Conservation (phyloP, 2,797 vertebrate genomes). For the Tinamus major region DNA sequence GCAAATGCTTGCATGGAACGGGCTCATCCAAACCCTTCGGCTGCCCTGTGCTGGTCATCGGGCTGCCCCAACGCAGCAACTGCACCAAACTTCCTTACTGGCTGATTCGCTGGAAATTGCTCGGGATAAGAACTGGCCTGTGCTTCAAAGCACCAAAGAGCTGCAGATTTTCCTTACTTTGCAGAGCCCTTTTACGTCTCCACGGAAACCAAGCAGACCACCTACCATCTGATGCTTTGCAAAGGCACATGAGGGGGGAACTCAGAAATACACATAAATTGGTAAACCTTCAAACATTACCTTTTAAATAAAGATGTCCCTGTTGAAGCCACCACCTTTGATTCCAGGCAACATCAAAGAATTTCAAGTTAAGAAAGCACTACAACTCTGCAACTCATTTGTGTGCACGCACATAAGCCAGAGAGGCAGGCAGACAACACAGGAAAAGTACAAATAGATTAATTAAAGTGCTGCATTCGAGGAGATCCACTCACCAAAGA, state of each 20-base stretch:
- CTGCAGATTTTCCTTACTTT: slow-evolving; percentile 47
- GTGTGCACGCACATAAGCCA: background rate
- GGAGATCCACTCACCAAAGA: slow-evolving; percentile 49
- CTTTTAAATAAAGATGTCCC: slow-evolving; percentile 72
- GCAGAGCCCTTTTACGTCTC: slow-evolving; percentile 67
- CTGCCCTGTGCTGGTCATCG: rapidly evolving
- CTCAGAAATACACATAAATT: slow-evolving; percentile 60
- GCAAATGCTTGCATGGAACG: background rate
- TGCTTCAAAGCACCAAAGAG: slow-evolving; percentile 43
- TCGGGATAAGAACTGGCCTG: background rate
- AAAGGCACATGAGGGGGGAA: slow-evolving; percentile 40
- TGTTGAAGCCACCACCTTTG: slow-evolving; percentile 59
- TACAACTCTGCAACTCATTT: slow-evolving; percentile 64
- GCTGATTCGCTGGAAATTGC: background rate
- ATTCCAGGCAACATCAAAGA: slow-evolving; percentile 65
- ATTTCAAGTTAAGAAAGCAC: slow-evolving; percentile 55
- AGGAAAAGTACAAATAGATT: slow-evolving; percentile 70
- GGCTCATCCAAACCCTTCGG: background rate
- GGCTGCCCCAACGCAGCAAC: background rate
- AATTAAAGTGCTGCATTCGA: slow-evolving; percentile 71
- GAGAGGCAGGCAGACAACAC: slow-evolving; percentile 59
- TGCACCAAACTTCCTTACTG: background rate
- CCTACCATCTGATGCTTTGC: slow-evolving; percentile 59
- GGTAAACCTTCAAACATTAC: slow-evolving; percentile 70
- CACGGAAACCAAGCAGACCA: slow-evolving; percentile 75